Evolutionary conservation across 2,888 invertebrate species (phyloP).

Genomic region (Andrena hattorfiana): DNA sequence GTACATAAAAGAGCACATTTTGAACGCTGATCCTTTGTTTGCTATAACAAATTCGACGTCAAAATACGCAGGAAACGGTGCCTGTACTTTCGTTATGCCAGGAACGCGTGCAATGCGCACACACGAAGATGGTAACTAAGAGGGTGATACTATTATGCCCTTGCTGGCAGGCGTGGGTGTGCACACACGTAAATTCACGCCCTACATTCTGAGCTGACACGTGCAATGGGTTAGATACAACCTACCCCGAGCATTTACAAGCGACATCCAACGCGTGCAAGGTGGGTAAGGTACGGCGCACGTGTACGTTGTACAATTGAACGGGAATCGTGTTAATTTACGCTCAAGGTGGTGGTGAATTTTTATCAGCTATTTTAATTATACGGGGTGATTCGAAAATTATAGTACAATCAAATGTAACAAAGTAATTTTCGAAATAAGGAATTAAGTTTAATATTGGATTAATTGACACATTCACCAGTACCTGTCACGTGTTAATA

Average conservation of each 20-base stretch:
- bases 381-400: not conserved
- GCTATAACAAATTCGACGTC: not conserved
- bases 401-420: not conserved
- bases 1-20: not conserved
- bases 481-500: too few relatives aligned
- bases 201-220: constrained; percentile 52
- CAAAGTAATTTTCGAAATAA: not conserved
- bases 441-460: not conserved
- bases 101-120: constrained; percentile 21
- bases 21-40: not conserved
- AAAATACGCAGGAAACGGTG: not conserved
- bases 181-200: constrained; percentile 72
- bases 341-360: constrained; percentile 20
- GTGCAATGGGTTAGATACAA: constrained; percentile 41
- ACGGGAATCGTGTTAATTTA: constrained; percentile 42
- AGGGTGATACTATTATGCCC: constrained; percentile 34
- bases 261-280: constrained; percentile 45
- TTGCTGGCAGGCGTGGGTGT: constrained; percentile 18
- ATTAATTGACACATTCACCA: too few relatives aligned
- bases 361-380: not conserved
- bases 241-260: constrained; percentile 40
- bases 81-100: constrained; percentile 2
- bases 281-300: constrained; percentile 53
- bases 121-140: constrained; percentile 35
- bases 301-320: constrained; percentile 53